phyloP scores from a whole-genome alignment of 2,113 vertebrate genomes.

The Colossoma macropomum region DNA sequence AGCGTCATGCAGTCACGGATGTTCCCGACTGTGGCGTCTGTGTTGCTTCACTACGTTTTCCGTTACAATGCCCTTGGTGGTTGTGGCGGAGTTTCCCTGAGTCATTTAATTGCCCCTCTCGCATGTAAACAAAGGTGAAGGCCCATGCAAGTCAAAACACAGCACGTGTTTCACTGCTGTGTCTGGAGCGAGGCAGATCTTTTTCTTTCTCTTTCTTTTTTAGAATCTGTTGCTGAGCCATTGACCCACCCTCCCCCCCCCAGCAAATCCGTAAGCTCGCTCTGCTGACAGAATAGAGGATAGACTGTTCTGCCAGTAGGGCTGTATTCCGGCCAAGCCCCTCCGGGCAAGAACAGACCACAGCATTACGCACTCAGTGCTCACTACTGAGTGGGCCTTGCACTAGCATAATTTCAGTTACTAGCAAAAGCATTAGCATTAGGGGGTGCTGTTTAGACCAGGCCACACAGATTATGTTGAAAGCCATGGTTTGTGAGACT shows the following conservation, averaged over 20 bases:
- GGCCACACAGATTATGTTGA: background rate
- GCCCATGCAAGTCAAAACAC: background rate
- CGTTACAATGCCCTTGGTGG: no score
- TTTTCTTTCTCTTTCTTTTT: conserved; percentile 31
- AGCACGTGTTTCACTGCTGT: background rate
- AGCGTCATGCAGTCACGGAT: no score
- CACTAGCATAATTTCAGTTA: background rate
- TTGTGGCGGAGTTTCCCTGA: background rate
- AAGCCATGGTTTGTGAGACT: background rate
- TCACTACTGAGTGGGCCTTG: background rate
- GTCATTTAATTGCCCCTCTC: background rate
- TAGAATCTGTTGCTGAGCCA: conserved; percentile 7
- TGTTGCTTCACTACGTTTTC: no score
- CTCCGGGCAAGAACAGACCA: background rate
- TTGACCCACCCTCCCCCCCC: background rate
- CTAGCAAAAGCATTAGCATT: background rate
- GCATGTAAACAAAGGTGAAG: background rate
- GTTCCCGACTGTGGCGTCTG: no score
- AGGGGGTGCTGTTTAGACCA: background rate
- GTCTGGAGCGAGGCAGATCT: background rate
- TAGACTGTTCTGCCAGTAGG: background rate
- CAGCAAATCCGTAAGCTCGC: background rate
- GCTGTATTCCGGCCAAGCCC: background rate
- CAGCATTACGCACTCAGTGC: no score
- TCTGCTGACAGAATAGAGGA: background rate